Conservation (phyloP, 2,113 vertebrate genomes). For the Lynx canadensis region DNA sequence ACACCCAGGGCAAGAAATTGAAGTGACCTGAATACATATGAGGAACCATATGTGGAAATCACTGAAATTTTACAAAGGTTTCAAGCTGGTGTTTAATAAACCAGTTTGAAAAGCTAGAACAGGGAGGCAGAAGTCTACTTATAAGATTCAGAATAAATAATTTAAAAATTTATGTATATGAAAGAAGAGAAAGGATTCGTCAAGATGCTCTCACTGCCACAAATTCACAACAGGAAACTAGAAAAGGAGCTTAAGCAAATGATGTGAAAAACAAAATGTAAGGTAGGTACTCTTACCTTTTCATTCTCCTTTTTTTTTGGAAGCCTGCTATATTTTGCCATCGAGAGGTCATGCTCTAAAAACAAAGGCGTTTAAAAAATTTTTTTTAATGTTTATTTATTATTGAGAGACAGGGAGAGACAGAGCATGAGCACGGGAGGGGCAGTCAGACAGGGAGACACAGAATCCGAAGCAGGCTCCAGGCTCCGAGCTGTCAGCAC, state of each 20-base stretch:
- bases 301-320: slow-evolving; percentile 98
- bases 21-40: rapidly evolving
- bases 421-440: too few relatives aligned
- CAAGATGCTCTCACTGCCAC: background rate
- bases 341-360: slow-evolving; percentile 96
- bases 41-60: background rate
- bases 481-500: too few relatives aligned
- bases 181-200: background rate
- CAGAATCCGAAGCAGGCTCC: too few relatives aligned
- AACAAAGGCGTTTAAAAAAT: background rate
- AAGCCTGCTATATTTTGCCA: slow-evolving; percentile 98
- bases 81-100: background rate
- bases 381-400: too few relatives aligned
- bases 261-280: rapidly evolving
- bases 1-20: background rate
- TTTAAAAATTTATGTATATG: background rate
- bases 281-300: slow-evolving; percentile 86
- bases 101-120: background rate
- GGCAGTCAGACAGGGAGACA: too few relatives aligned
- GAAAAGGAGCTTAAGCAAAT: background rate
- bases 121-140: background rate
- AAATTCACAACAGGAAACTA: background rate
- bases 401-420: too few relatives aligned
- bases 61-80: background rate
- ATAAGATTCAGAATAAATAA: background rate